Evolutionary conservation across 2,797 vertebrate species (phyloP), one percentile per base, ranked within the genome.

Genomic region (Oreonectes daqikongensis): DNA sequence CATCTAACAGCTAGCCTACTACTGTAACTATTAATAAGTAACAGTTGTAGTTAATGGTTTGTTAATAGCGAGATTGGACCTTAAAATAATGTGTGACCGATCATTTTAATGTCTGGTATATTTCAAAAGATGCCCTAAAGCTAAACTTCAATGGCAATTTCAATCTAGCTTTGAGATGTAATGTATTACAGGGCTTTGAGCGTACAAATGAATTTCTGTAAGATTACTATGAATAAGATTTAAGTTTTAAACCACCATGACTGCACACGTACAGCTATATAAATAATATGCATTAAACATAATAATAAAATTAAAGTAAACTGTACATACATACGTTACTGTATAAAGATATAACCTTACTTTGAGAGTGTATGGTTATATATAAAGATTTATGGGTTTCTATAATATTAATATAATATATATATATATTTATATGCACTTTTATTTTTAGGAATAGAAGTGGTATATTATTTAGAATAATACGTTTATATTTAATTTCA

Each of bases 251-350:
- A 92, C 91, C 91, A 90, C 87, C 90, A 87, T 83, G 83, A 90
- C 88, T 84, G 92, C 91, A 75, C 84, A 90, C 90, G 87, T 90
- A 91, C 88, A 91, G 87, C 86, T 92, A 92, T 92, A 89, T 86
- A 89, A 89, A 91, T 90, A 91, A 89, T 91, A 92, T 71, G 46
- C 46, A 63, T 64, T 77, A 87, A 86, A 89, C 92, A 91, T 92
- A 90, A 91, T 92, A 90, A 83, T 86, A 89, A 85, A 90, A 92
- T 92, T 91, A 86, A 91, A 90, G 89, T 69, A 64, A 53, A 64
- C 46, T 65, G 87, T 82, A 90, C 88, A 90, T 90, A 92, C 84
- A 85, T n/a, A n/a, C n/a, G n/a, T 86, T 88, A 65, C 78, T 83
- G 87, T 88, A 88, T 90, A 87, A 90, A 85, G 84, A 87, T 90